Conservation (phyloP, 2,113 vertebrate species). For the Bettongia penicillata region DNA sequence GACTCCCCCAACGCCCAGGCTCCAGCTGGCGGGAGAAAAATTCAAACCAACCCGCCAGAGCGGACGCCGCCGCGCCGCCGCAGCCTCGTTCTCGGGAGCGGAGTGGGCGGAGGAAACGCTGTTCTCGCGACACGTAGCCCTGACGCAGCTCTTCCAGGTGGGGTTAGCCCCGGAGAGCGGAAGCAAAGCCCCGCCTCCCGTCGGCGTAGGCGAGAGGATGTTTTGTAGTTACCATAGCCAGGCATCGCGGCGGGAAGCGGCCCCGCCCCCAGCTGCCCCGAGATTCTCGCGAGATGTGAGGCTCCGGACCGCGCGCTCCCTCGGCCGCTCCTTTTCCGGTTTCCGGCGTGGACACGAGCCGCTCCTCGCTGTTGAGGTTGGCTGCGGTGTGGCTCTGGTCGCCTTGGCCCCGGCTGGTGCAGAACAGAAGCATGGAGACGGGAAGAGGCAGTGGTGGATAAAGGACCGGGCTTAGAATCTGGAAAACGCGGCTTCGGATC, state of each 20-base stretch:
- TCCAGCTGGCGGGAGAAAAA: slow-evolving; percentile 52
- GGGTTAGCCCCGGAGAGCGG: fast-evolving
- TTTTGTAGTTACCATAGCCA: background rate
- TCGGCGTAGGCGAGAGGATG: background rate
- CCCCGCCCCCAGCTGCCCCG: background rate
- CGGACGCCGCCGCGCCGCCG: slow-evolving; percentile 9
- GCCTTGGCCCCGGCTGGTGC: too few species aligned
- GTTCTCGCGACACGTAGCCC: background rate
- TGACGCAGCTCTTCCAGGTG: background rate
- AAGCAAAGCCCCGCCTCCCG: background rate
- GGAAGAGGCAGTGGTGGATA: too few species aligned
- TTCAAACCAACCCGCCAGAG: slow-evolving; percentile 82
- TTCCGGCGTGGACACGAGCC: background rate
- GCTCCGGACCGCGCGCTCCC: background rate
- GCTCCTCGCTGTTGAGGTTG: too few species aligned
- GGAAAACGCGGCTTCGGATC: too few species aligned
- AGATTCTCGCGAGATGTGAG: background rate
- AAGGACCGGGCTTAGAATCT: too few species aligned
- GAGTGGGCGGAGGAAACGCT: background rate
- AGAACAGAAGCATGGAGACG: background rate
- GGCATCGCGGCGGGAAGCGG: background rate
- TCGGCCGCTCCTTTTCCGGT: background rate
- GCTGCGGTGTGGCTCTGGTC: too few species aligned
- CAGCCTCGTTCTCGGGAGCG: background rate
- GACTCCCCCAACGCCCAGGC: background rate